phyloP scores from a whole-genome alignment of 2,113 vertebrate genomes.

The Lampris megalopsis region DNA sequence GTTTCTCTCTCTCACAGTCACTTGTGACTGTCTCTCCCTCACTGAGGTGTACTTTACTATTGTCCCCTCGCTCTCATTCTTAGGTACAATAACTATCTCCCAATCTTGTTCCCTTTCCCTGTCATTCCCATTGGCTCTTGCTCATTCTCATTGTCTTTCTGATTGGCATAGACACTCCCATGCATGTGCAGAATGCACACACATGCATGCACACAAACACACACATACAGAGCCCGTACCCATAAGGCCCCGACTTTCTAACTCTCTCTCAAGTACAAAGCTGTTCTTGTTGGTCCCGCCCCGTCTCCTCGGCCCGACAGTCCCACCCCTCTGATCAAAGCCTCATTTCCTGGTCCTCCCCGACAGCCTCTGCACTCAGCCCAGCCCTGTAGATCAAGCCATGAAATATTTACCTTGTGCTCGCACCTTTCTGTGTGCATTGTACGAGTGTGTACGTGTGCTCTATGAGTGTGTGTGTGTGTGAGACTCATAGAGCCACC shows the following conservation, averaged over 20 bases:
- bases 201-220: conserved; percentile 18
- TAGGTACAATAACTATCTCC: not conserved
- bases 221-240: conserved; percentile 24
- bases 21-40: conserved; percentile 1
- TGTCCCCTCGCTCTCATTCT: not conserved
- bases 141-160: not conserved
- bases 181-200: no score
- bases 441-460: conserved; percentile 4
- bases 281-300: conserved; percentile 62
- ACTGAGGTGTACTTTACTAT: not conserved
- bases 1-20: conserved; percentile 37
- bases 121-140: conserved; percentile 45
- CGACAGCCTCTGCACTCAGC: conserved; percentile 60
- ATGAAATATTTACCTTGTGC: conserved; percentile 75
- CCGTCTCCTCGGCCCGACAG: conserved; percentile 31
- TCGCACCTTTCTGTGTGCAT: conserved; percentile 42
- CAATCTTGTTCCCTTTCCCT: conserved; percentile 2
- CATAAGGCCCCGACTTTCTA: conserved; percentile 45
- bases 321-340: conserved; percentile 65
- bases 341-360: conserved; percentile 29
- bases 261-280: conserved; percentile 66
- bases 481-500: not conserved
- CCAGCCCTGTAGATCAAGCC: conserved; percentile 51
- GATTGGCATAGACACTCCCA: not conserved
- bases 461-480: conserved; percentile 7